Conservation (phyloP, 92 coral and sea anemone genomes). For the Porites evermanni region DNA sequence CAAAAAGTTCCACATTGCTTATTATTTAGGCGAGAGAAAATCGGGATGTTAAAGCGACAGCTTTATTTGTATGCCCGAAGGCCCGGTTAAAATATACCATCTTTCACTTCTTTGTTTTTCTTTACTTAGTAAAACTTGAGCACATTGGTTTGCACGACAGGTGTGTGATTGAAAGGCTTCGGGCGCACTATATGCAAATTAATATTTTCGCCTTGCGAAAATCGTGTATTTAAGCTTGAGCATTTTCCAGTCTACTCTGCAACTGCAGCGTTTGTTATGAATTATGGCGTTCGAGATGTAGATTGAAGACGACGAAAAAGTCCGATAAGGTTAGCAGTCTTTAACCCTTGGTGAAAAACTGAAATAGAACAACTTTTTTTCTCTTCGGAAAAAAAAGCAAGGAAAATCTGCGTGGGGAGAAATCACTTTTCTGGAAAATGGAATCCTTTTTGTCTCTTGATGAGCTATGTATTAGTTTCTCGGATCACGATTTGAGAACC, state of each 20-base stretch:
- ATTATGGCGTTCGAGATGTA: neutral
- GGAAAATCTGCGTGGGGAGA: neutral
- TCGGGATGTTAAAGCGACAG: no score
- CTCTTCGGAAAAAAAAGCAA: neutral
- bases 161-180: constrained; percentile 16
- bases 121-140: neutral
- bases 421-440: neutral
- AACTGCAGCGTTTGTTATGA: neutral
- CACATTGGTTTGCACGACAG: neutral
- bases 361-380: no score
- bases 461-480: constrained; percentile 19
- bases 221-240: neutral
- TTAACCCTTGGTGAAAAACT: no score
- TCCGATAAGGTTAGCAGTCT: no score
- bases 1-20: no score
- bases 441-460: constrained; percentile 27
- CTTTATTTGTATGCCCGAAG: no score
- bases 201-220: neutral
- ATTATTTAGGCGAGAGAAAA: no score
- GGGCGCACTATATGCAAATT: constrained; percentile 26
- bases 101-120: neutral
- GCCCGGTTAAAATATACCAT: no score
- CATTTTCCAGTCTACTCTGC: neutral
- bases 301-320: neutral
- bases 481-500: neutral